Percentiles rank a stretch among this genome's conserved stretches.
Evolutionary conservation across 2,888 invertebrate species (phyloP).

Genomic region (Microdon myrmicae): DNA sequence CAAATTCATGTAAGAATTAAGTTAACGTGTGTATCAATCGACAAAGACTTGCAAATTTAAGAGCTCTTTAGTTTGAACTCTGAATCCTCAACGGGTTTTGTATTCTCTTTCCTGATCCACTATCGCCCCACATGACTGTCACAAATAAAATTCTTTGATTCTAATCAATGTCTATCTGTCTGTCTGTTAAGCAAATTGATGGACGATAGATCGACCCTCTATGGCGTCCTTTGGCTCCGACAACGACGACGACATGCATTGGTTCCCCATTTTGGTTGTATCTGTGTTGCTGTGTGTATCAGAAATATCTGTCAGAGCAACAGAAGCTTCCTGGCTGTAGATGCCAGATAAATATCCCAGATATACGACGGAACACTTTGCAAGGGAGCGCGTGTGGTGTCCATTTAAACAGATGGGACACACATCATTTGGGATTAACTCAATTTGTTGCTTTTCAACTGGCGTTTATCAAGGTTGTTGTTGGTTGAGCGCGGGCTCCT

Average conservation of each 20-base stretch:
- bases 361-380: constrained; percentile 10
- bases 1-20: too few species aligned
- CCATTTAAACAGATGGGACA: constrained; percentile 51
- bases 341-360: constrained; percentile 37
- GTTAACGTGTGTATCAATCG: too few species aligned
- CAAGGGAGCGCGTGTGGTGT: constrained; percentile 16
- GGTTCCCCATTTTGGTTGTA: too few species aligned
- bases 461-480: constrained; percentile 30
- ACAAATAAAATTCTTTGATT: constrained; percentile 48
- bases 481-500: constrained; percentile 22
- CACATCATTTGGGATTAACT: constrained; percentile 52
- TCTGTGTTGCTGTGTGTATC: constrained; percentile 16
- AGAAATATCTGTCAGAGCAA: constrained; percentile 9
- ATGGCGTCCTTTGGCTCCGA: background rate
- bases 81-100: too few species aligned
- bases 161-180: constrained; percentile 49
- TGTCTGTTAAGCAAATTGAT: constrained; percentile 39
- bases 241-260: constrained; percentile 9
- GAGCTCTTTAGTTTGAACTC: too few species aligned
- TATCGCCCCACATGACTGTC: constrained; percentile 7
- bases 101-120: too few species aligned
- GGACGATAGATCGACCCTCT: constrained; percentile 4
- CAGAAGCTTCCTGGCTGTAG: constrained; percentile 3
- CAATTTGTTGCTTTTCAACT: constrained; percentile 51
- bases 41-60: too few species aligned